Conservation (phyloP, 2,113 vertebrate species). For the Xenopus laevis region DNA sequence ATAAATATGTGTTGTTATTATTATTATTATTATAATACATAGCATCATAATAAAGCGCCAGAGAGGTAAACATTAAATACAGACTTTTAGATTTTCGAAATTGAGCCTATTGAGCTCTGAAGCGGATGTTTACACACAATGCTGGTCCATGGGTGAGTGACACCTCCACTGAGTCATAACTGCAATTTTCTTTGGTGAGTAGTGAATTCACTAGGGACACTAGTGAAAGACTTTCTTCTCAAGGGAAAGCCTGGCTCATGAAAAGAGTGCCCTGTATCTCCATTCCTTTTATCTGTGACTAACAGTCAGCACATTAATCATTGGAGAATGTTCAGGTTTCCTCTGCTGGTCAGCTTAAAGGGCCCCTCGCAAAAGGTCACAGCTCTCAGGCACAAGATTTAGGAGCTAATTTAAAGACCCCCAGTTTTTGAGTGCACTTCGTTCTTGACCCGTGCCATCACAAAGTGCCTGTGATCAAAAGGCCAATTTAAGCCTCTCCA, state of each 20-base stretch:
- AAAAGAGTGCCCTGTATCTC: conserved; percentile 13
- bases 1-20: too few relatives aligned
- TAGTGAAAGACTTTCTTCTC: not conserved
- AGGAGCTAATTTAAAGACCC: conserved; percentile 12
- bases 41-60: too few relatives aligned
- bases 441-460: conserved; percentile 22
- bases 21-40: too few relatives aligned
- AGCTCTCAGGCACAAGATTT: conserved; percentile 27
- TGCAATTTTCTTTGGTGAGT: not conserved
- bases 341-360: not conserved
- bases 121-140: not conserved
- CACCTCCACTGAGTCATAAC: not conserved
- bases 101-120: too few relatives aligned
- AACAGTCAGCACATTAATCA: conserved; percentile 28
- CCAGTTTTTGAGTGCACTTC: not conserved
- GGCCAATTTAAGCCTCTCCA: not conserved
- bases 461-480: not conserved
- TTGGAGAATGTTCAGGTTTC: not conserved
- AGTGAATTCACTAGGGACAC: conserved; percentile 1
- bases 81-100: too few relatives aligned
- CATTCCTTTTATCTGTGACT: conserved; percentile 23
- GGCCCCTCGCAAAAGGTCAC: conserved; percentile 25
- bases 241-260: not conserved
- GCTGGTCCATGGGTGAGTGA: not conserved
- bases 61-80: too few relatives aligned